Evolutionary conservation across 2,113 vertebrate species (phyloP), one percentile per base, ranked within the genome.

Genomic region (Empidonax traillii): DNA sequence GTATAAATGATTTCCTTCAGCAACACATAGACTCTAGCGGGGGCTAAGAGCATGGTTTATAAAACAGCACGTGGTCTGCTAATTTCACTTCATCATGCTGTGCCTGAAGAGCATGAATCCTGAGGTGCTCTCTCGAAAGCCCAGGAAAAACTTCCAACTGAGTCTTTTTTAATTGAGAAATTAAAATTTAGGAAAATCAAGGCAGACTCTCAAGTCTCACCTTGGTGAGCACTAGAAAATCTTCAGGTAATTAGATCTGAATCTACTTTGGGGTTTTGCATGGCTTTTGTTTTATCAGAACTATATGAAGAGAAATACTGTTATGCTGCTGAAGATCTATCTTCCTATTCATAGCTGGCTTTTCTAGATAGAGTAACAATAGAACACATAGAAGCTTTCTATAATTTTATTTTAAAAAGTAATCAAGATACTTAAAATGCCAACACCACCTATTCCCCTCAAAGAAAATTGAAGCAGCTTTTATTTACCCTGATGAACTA

Each of bases 11-110:
- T 21, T 53, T 85, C 37, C 19, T 43, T 78, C 72, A 53, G 71
- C 62, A 49, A 46, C 43, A 19, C 0, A 0, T 7, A 33, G 37
- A 49, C 63, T 62, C 27, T 35, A 21, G 7, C 8, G 16, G 33
- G 52, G 9, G 21, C 22, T 15, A 3, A 41, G 53, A 67, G 28
- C 15, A 13, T 46, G 58, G 14, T 63, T 51, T 25, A 15, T 61
- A 67, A 73, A 85, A 28, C 66, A 47, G 35, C 22, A 15, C 0
- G 1, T 41, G 9, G 10, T 35, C 75, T 76, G 39, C 44, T 73
- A 18, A 35, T 65, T 83, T 65, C 13, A 41, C 24, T 78, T 69
- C 9, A 11, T 63, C 44, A 4, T 58, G 69, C 31, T 61, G 44
- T 11, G 79, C 37, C 43, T 82, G 62, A 85, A 65, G 18, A 75